Evolutionary conservation across 2,888 invertebrate species (phyloP), one percentile per base, ranked within the genome.

Genomic region (Cosmia pyralina): DNA sequence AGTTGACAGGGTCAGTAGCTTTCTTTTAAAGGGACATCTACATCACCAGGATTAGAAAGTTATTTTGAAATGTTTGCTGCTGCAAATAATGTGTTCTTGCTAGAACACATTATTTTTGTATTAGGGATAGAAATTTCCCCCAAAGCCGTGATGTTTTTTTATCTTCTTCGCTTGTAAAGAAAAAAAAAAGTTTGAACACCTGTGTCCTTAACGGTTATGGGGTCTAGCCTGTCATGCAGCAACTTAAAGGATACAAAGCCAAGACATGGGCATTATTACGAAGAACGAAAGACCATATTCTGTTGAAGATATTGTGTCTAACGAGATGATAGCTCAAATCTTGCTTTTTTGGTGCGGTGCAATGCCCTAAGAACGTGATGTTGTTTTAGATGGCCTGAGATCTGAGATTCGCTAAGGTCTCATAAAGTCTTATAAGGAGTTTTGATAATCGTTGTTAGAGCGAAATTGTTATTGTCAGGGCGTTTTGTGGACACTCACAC

Each of bases 191-290:
- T 46, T 81, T 81, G 79, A 82, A 44, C 6, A 60, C 34, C 83
- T 34, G 48, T 75, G 71, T 34, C 15, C 22, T 44, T 38, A 41
- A 90, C 92, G 91, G 93, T 93, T 93, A 92, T 72, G 82, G 82
- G 84, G 76, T 85, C 83, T 84, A 85, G 82, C 78, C 81, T 82
- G 79, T 68, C 72, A 77, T 69, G 69, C 60, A 60, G 63, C 59
- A 80, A 72, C 66, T 66, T 50, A 71, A 62, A 72, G 78, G 77
- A 75, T 77, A 70, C 74, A 67, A 82, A 76, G 80, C 66, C 13
- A 60, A 65, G 64, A 44, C 66, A 67, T 67, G 44, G 65, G 52
- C 78, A 70, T 83, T 87, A 85, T 79, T 74, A 50, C 79, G 22
- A 70, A 22, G 72, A 8, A 67, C 15, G 55, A 82, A 79, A 77